Base-by-base conservation (phyloP, 2,797 vertebrate genomes). In the Neostethus bicornis region DNA sequence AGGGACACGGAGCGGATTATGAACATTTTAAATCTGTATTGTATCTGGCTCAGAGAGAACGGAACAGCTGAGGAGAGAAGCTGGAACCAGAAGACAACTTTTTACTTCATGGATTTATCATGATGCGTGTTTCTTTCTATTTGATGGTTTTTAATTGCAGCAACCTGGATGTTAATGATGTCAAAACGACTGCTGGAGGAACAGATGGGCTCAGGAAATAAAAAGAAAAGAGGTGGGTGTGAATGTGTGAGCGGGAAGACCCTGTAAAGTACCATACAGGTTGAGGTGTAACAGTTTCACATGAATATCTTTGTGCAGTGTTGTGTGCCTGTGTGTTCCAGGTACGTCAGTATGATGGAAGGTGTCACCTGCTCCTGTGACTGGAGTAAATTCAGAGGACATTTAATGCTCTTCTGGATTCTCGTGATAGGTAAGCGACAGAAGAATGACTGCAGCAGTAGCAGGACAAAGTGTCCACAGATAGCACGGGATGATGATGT, bases 1-100 rank as follows among this genome's bases (percentile, higher is more conserved):
- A 61, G 51, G 53, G 57, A 55, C 38, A 44, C 45, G 23, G 32
- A 51, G 28, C 42, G 53, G 89, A 89, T 91, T 89, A 90, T 86
- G 86, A 85, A 70, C 19, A 46, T 77, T 87, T 83, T 49, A 83
- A 83, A 88, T 56, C 86, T 57, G 69, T 70, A 83, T 75, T 86
- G 86, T 80, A 71, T 80, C 66, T 76, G 52, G 66, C 67, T 70
- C 69, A 79, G 44, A 44, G 45, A 64, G 49, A 28, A 49, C 57
- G 26, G 34, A 32, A 16, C 17, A 34, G 12, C 41, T 48, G 38
- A 17, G 51, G 44, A 55, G 4, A 48, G 46, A 51, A 52, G 64
- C n/a, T 43, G 20, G 59, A 16, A 64, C 12, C 32, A 54, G 17
- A 23, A 35, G 10, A 1, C 12, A 17, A 20, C 4, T 31, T 2